Conservation (phyloP, 2,888 invertebrate genomes). For the Xiphydria camelus region DNA sequence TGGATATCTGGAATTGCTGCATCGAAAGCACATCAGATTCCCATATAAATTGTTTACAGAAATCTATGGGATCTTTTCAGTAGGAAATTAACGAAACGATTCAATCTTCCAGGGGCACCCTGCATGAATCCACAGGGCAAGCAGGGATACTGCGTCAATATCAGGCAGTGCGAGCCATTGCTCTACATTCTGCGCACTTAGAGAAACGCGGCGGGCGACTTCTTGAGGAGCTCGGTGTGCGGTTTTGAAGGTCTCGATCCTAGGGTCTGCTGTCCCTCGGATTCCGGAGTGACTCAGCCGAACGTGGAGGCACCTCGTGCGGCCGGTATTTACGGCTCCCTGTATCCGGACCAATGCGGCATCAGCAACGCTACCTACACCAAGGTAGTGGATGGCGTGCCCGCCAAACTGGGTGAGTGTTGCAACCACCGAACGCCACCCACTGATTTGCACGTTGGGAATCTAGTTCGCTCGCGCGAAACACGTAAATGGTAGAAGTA, state of each 20-base stretch:
- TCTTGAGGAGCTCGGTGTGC: constrained; percentile 70
- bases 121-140: constrained; percentile 61
- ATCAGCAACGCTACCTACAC: constrained; percentile 61
- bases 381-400: constrained; percentile 74
- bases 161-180: constrained; percentile 62
- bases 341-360: constrained; percentile 64
- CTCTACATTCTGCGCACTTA: constrained; percentile 58
- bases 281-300: background rate
- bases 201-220: constrained; percentile 57
- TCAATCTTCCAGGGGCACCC: too few species aligned
- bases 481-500: too few species aligned
- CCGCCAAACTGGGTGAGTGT: constrained; percentile 65
- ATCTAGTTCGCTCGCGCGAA: too few species aligned
- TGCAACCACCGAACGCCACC: background rate
- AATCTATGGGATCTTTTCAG: too few species aligned
- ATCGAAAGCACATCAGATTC: too few species aligned
- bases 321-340: constrained; percentile 34
- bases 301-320: constrained; percentile 4
- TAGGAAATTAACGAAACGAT: too few species aligned
- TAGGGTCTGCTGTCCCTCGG: constrained; percentile 65
- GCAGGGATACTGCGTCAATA: constrained; percentile 62
- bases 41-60: too few species aligned
- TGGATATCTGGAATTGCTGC: too few species aligned
- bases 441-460: too few species aligned
- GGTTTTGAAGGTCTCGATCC: constrained; percentile 69